Conservation (phyloP, 37 sponge, comb jelly and placozoan genomes). For the Oscarella lobularis region DNA sequence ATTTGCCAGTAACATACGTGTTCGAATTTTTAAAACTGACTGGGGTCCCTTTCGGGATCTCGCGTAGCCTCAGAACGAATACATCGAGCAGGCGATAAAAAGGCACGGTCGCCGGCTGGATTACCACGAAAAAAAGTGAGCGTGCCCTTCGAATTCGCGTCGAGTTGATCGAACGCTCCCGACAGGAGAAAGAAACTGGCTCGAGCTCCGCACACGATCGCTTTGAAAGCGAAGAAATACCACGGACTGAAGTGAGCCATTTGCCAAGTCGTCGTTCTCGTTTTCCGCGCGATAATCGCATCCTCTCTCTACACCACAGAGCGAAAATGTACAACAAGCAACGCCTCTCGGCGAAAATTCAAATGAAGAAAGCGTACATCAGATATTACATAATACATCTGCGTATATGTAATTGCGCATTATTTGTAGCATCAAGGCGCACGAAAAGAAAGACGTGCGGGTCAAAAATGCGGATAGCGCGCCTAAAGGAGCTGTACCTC, state of each 20-base stretch:
- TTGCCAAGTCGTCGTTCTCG: no score
- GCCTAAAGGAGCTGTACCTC: slow-evolving; percentile 93
- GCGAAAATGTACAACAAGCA: slow-evolving; percentile 96
- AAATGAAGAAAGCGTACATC: slow-evolving; percentile 82
- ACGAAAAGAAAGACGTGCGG: slow-evolving; percentile 72
- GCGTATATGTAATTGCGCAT: neutral
- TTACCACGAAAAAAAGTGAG: slow-evolving; percentile 82
- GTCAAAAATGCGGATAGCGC: slow-evolving; percentile 66
- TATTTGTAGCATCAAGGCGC: slow-evolving; percentile 60
- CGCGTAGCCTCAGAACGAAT: slow-evolving; percentile 91
- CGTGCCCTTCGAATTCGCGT: neutral
- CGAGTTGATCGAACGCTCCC: neutral
- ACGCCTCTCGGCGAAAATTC: slow-evolving; percentile 81
- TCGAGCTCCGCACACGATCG: slow-evolving; percentile 57
- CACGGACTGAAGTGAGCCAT: slow-evolving; percentile 99
- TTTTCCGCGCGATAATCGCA: no score
- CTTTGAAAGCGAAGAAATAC: slow-evolving; percentile 68
- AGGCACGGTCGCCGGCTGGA: slow-evolving; percentile 86
- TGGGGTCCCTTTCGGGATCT: neutral
- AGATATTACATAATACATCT: neutral
- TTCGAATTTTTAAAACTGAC: no score
- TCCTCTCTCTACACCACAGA: no score
- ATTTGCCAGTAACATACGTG: no score
- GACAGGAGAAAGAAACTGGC: slow-evolving; percentile 82
- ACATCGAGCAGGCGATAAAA: slow-evolving; percentile 84